These are phyloP conservation scores for Drosophila peninsularis DNA, from an alignment of 2,888 invertebrate species.

Conservation along the genomic window DNA sequence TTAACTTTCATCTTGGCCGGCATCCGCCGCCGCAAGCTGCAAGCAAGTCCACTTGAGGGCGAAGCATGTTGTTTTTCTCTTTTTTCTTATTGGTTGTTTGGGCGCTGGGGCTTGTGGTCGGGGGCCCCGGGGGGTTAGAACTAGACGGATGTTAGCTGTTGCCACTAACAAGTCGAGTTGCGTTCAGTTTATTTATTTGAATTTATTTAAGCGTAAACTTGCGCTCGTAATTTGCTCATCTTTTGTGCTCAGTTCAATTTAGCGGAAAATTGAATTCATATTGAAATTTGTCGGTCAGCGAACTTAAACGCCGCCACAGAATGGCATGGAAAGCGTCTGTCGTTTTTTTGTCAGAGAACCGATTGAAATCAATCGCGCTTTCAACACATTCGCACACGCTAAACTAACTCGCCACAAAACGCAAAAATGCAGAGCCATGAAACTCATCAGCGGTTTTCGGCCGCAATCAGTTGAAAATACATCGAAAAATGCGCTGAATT, in stretches of 20 bases:
- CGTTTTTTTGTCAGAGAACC: conserved; percentile 11
- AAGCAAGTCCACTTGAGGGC: conserved; percentile 17
- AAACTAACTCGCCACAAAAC: conserved; percentile 47
- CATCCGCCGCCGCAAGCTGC: conserved; percentile 43
- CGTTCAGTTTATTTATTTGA: conserved; percentile 62
- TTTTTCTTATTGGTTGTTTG: not conserved
- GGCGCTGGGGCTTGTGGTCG: not conserved
- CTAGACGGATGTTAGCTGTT: conserved; percentile 23
- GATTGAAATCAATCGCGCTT: conserved; percentile 59
- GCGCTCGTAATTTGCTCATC: conserved; percentile 63
- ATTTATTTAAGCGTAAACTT: conserved; percentile 68
- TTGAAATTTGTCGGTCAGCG: conserved; percentile 67
- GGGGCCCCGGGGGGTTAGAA: not conserved
- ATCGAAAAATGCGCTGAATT: conserved; percentile 57
- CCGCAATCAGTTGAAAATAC: conserved; percentile 40
- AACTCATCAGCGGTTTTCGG: conserved; percentile 51
- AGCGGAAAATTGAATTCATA: conserved; percentile 72
- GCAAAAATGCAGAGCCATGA: conserved; percentile 27
- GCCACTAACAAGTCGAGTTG: conserved; percentile 51
- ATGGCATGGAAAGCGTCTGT: conserved; percentile 31
- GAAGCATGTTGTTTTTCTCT: not conserved
- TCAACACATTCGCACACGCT: conserved; percentile 44
- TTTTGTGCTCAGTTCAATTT: conserved; percentile 68
- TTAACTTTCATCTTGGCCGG: conserved; percentile 52
- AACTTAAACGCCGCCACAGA: conserved; percentile 41